Evolutionary conservation across 2,797 vertebrate genomes (phyloP).

Genomic region (Valencia hispanica): DNA sequence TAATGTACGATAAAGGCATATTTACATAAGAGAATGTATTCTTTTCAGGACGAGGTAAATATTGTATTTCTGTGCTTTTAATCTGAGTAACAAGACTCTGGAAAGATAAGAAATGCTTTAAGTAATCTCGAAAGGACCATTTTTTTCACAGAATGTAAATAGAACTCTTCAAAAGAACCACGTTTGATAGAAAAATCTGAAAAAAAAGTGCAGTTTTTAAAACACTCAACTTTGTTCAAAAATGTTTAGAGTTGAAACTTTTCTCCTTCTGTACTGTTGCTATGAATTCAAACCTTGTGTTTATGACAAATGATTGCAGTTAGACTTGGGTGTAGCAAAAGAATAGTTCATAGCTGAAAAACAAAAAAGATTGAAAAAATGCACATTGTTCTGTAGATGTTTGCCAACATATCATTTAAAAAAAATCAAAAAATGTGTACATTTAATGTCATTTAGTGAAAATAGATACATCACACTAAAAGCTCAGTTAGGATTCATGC

Average conservation of each 20-base stretch:
- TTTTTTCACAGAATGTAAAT: constrained; percentile 82
- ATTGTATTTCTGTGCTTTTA: constrained; percentile 64
- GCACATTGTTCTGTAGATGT: constrained; percentile 71
- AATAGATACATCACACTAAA: constrained; percentile 55
- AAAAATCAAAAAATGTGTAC: constrained; percentile 37
- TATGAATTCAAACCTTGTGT: constrained; percentile 66
- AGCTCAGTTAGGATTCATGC: constrained; percentile 51
- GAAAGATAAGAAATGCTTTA: constrained; percentile 32
- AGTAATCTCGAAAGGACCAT: constrained; percentile 21
- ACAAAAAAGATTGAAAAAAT: constrained; percentile 43
- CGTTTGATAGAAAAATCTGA: constrained; percentile 72
- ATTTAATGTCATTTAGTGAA: constrained; percentile 69
- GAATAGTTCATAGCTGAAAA: constrained; percentile 62
- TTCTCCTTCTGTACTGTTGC: constrained; percentile 72
- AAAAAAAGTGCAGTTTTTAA: constrained; percentile 67
- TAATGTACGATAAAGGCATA: constrained; percentile 65
- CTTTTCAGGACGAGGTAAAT: constrained; percentile 68
- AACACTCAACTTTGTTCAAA: constrained; percentile 61
- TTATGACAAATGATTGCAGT: constrained; percentile 65
- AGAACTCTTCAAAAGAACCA: constrained; percentile 65
- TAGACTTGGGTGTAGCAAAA: constrained; percentile 72
- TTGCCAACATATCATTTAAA: constrained; percentile 60
- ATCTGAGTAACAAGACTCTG: constrained; percentile 36
- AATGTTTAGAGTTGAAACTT: constrained; percentile 70
- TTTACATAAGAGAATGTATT: constrained; percentile 81